These are phyloP conservation scores for Osmerus mordax DNA, from an alignment of 2,113 vertebrate species.

Conservation along the genomic window DNA sequence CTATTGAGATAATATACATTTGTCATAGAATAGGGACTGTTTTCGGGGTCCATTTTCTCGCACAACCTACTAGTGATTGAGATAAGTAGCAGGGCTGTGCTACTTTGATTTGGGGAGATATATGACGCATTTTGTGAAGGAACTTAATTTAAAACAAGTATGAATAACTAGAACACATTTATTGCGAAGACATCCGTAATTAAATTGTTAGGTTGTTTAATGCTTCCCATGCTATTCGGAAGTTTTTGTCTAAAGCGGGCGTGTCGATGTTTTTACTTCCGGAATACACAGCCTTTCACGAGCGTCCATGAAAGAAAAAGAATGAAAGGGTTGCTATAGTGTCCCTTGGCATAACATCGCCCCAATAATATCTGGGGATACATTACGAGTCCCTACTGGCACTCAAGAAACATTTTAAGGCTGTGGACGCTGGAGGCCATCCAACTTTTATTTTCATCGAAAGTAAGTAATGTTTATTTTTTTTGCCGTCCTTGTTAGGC, in stretches of 20 bases:
- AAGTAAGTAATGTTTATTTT: background rate
- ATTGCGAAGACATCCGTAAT: background rate
- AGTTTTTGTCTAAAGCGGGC: constrained; percentile 56
- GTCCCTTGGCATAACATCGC: constrained; percentile 31
- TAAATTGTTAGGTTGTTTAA: background rate
- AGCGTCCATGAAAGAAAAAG: constrained; percentile 40
- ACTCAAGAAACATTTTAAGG: constrained; percentile 27
- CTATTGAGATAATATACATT: too few relatives aligned
- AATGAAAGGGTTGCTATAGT: constrained; percentile 34
- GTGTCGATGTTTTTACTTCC: constrained; percentile 64
- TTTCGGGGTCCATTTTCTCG: background rate
- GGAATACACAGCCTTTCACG: constrained; percentile 52
- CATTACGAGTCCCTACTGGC: too few relatives aligned
- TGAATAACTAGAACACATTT: background rate
- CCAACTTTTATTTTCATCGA: too few relatives aligned
- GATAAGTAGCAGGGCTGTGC: too few relatives aligned
- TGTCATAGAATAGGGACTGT: constrained; percentile 8
- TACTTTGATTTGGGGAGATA: too few relatives aligned
- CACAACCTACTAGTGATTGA: too few relatives aligned
- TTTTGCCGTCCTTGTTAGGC: background rate
- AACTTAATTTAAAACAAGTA: background rate
- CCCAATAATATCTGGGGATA: too few relatives aligned
- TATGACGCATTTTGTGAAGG: background rate
- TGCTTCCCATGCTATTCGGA: constrained; percentile 51
- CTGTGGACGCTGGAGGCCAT: background rate